A percentile compares a stretch with the other conserved stretches of the same genome.
phyloP scores from a whole-genome alignment of 2,797 vertebrate species.

The Cyclura pinguis region DNA sequence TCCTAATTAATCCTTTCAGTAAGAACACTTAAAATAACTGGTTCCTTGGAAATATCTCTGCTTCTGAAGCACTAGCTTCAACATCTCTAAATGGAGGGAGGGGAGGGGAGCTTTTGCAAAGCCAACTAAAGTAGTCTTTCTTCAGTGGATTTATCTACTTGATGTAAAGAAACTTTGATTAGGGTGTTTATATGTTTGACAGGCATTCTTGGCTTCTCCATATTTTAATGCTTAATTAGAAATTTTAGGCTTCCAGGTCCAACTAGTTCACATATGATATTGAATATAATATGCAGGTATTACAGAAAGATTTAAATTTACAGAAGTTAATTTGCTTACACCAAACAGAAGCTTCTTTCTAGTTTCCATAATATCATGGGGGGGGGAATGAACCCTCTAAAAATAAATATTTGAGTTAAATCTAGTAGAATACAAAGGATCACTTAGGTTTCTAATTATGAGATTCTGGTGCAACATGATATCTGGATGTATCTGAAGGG shows the following conservation, averaged over 20 bases:
- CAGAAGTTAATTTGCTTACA: not conserved
- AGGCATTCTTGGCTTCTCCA: too few species aligned
- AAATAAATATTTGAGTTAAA: not conserved
- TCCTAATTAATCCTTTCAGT: not conserved
- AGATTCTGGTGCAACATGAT: not conserved
- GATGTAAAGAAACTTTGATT: not conserved
- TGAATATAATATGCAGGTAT: not conserved
- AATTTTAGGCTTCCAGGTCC: conserved; percentile 13
- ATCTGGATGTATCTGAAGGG: not conserved
- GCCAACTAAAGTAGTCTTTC: not conserved
- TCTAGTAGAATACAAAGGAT: not conserved
- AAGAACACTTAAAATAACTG: not conserved
- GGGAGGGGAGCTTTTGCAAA: not conserved
- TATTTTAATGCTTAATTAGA: not conserved
- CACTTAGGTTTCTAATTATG: not conserved
- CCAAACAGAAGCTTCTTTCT: not conserved
- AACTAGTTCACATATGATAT: not conserved
- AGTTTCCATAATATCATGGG: fast-evolving
- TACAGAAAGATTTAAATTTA: not conserved
- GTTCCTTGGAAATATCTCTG: not conserved
- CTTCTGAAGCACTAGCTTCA: not conserved
- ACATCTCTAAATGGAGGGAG: not conserved
- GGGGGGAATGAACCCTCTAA: not conserved
- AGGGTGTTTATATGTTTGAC: not conserved
- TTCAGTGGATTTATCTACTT: not conserved